Evolutionary conservation across 1,140 invertebrate species (phyloP), one percentile per base, ranked within the genome.

Genomic region (Hylaeus anthracinus): DNA sequence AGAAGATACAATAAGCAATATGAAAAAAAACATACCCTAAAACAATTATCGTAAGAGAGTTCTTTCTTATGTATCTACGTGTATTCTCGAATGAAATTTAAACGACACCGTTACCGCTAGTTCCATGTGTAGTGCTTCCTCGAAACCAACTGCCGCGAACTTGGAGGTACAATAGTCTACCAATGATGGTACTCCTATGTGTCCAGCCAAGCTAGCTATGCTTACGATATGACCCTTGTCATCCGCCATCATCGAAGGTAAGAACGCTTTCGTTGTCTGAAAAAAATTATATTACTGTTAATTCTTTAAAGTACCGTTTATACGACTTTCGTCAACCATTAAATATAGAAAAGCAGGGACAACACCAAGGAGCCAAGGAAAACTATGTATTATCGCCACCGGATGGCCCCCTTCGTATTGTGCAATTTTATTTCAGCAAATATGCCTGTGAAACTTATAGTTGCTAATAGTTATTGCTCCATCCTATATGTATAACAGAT

Each of bases 141-240:
- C 96, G 92, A 99, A 98, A 55, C 98, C 98, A 69, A 98, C 97
- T 41, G 97, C 98, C 1, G 97, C 98, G 90, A 96, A 98, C 94
- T 99, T 99, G 12, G 98, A 98, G 2, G 98, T 95, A 92, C 98
- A 99, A 92, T 99, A 99, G 93, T 99, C 98, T 8, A 98, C 96
- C 72, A 99, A 94, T 91, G 97, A 97, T 72, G 96, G 94, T 65
- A 97, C 95, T 39, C 97, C 97, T 14, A 96, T 94, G 83, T 97
- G 95, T 9, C 98, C 99, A 26, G 98, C 99, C 90, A 99, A 95
- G 66, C 98, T 99, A 0, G 99, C 98, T 79, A 99, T 97, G 41
- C 97, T 99, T 1, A 99, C 98, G 86, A 99, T 97, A 90, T 99
- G 99, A 0, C 99, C 99, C 81, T 96, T 95, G 88, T 98, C 97